Conservation (phyloP, 2,888 invertebrate genomes). For the Diachrysia chrysitis region DNA sequence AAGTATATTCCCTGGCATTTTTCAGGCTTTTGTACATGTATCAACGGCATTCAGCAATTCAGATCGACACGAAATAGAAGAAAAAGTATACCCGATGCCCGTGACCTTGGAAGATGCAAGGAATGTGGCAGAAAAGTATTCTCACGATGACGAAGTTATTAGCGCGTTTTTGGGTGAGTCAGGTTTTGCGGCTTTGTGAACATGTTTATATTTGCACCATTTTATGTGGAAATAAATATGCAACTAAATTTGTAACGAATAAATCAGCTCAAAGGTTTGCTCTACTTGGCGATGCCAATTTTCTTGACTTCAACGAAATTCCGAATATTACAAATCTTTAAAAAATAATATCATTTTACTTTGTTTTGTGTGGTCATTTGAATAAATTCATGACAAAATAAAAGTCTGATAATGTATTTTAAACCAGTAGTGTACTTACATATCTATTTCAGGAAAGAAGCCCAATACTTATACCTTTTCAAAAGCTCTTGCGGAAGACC, state of each 20-base stretch:
- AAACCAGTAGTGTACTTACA: neutral
- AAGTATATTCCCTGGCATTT: neutral
- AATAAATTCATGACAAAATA: too few species aligned
- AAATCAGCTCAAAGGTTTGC: too few species aligned
- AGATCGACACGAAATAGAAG: slow-evolving; percentile 53
- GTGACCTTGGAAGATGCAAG: slow-evolving; percentile 40
- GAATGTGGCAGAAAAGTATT: slow-evolving; percentile 35
- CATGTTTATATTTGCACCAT: neutral
- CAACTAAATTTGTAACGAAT: too few species aligned
- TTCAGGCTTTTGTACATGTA: slow-evolving; percentile 63
- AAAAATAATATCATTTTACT: too few species aligned
- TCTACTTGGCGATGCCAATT: too few species aligned
- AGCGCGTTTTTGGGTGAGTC: slow-evolving; percentile 61
- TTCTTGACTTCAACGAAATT: too few species aligned
- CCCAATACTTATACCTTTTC: slow-evolving; percentile 62
- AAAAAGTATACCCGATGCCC: slow-evolving; percentile 56
- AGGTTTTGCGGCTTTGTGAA: slow-evolving; percentile 5
- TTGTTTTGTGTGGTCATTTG: too few species aligned
- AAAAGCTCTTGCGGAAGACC: slow-evolving; percentile 59
- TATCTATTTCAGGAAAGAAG: slow-evolving; percentile 42
- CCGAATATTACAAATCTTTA: too few species aligned
- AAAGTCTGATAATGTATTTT: neutral
- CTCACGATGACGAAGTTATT: slow-evolving; percentile 36
- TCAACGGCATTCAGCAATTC: slow-evolving; percentile 63
- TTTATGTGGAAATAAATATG: neutral